Percentiles rank a stretch among this genome's conserved stretches.
Conservation (phyloP, 2,888 invertebrate genomes). For the Tinea semifulvella region DNA sequence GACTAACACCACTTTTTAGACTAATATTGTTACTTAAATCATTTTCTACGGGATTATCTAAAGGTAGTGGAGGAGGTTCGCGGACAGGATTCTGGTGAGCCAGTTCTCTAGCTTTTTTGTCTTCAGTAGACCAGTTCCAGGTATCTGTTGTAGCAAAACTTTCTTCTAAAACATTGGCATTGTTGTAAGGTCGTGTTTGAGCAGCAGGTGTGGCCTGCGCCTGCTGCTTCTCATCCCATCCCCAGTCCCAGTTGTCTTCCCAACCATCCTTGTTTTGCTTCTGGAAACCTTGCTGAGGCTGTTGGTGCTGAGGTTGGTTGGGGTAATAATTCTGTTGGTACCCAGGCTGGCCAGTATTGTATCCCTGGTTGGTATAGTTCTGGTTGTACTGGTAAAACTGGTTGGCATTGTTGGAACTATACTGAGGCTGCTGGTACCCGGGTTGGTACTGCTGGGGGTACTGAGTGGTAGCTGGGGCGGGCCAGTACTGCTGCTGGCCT, state of each 20-base stretch:
- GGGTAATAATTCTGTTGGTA: constrained; percentile 43
- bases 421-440: constrained; percentile 36
- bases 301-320: constrained; percentile 28
- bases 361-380: constrained; percentile 37
- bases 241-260: constrained; percentile 68
- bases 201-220: constrained; percentile 28
- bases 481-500: constrained; percentile 42
- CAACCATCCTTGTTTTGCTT: constrained; percentile 40
- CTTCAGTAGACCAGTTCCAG: constrained; percentile 72
- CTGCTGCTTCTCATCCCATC: constrained; percentile 67
- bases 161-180: constrained; percentile 64
- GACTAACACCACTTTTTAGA: constrained; percentile 25
- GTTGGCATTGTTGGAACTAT: constrained; percentile 21
- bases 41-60: neutral
- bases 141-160: constrained; percentile 65
- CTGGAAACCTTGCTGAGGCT: constrained; percentile 29
- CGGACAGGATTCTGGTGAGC: constrained; percentile 14
- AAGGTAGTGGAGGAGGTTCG: constrained; percentile 11
- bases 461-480: constrained; percentile 25
- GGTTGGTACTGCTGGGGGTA: constrained; percentile 38
- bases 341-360: constrained; percentile 31
- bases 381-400: constrained; percentile 40
- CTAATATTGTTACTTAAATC: constrained; percentile 22
- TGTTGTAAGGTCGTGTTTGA: constrained; percentile 31
- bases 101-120: constrained; percentile 36